Evolutionary conservation across 2,888 invertebrate genomes (phyloP).

Genomic region (Dryadula phaetusa): DNA sequence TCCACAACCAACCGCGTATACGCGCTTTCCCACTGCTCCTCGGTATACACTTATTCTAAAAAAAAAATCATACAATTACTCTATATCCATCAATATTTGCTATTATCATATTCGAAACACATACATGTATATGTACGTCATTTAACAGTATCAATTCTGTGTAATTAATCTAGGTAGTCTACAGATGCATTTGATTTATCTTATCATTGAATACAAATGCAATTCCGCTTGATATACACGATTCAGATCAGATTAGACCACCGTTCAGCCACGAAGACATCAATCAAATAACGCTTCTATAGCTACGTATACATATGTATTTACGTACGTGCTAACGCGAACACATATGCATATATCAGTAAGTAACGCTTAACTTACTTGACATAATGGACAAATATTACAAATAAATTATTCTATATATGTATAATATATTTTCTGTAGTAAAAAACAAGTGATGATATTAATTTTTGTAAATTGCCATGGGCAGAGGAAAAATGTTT

Average conservation of each 20-base stretch:
- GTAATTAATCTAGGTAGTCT: conserved; percentile 17
- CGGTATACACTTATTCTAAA: too few species aligned
- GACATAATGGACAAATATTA: not conserved
- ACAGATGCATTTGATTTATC: conserved; percentile 25
- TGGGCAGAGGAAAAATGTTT: too few species aligned
- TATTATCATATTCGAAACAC: not conserved
- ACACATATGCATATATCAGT: not conserved
- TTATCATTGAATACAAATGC: conserved; percentile 36
- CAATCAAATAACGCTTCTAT: conserved; percentile 61
- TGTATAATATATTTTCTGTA: not conserved
- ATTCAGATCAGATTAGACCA: conserved; percentile 40
- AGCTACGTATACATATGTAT: too few species aligned
- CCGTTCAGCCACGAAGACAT: conserved; percentile 55
- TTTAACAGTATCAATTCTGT: conserved; percentile 9
- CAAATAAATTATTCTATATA: not conserved
- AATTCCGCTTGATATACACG: conserved; percentile 36
- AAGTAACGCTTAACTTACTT: not conserved
- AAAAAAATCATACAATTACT: too few species aligned
- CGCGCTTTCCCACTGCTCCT: too few species aligned
- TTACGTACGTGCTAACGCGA: conserved; percentile 20
- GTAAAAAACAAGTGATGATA: not conserved
- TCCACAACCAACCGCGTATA: too few species aligned
- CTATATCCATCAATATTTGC: too few species aligned
- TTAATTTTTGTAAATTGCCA: too few species aligned
- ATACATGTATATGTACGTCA: too few species aligned